A percentile compares a stretch with the other conserved stretches of the same genome.
phyloP scores from a whole-genome alignment of 1,140 invertebrate species.

The Idris sp. region DNA sequence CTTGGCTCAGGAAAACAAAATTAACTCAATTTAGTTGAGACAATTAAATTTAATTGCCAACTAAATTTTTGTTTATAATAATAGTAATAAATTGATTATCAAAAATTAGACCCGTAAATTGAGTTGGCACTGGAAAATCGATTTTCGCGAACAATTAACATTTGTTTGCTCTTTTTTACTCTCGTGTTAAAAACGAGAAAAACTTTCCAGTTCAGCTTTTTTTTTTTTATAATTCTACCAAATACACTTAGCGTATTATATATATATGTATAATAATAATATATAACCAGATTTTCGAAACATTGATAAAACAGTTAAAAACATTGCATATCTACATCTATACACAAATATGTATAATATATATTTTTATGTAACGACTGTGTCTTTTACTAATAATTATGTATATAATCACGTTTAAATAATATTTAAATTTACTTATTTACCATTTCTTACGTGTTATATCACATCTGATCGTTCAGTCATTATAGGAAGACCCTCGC shows the following conservation, averaged over 20 bases:
- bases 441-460: conserved; percentile 76
- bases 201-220: conserved; percentile 44
- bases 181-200: conserved; percentile 35
- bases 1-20: too few species aligned
- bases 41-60: too few species aligned
- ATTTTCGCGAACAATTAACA: too few species aligned
- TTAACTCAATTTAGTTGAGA: too few species aligned
- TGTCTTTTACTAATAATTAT: conserved; percentile 72
- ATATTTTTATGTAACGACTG: conserved; percentile 70
- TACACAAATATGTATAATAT: conserved; percentile 69
- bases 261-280: too few species aligned
- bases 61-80: too few species aligned
- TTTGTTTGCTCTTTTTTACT: too few species aligned
- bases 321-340: conserved; percentile 75
- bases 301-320: conserved; percentile 77
- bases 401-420: conserved; percentile 73
- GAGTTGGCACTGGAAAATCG: too few species aligned
- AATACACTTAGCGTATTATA: conserved; percentile 47
- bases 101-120: too few species aligned
- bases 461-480: conserved; percentile 79
- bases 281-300: conserved; percentile 71
- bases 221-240: conserved; percentile 42
- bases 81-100: too few species aligned
- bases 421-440: conserved; percentile 64
- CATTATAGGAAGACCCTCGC: conserved; percentile 79